These are phyloP conservation scores for Xiphophorus hellerii DNA, from an alignment of 2,113 vertebrate species.

Conservation along the genomic window DNA sequence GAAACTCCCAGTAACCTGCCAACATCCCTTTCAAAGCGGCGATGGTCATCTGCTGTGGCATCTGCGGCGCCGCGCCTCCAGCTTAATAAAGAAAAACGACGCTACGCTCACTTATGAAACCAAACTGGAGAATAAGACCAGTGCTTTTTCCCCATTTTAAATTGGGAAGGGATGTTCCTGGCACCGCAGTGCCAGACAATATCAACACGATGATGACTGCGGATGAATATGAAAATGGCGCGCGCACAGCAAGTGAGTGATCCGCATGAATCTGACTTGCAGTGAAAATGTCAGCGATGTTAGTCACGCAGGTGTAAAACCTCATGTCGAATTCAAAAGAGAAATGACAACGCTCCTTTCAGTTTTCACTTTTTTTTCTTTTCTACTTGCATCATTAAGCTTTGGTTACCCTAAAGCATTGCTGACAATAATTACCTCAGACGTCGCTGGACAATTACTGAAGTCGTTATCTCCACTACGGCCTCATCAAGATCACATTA, in stretches of 20 bases:
- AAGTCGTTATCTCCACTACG: constrained; percentile 34
- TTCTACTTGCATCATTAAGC: constrained; percentile 28
- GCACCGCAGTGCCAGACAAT: constrained; percentile 7
- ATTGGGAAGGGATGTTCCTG: constrained; percentile 28
- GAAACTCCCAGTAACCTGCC: constrained; percentile 55
- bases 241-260: background rate
- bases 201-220: constrained; percentile 16
- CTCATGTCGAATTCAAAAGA: background rate
- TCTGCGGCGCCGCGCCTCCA: constrained; percentile 60
- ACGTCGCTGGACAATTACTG: constrained; percentile 34
- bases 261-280: background rate
- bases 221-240: constrained; percentile 6
- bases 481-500: constrained; percentile 49
- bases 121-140: constrained; percentile 39
- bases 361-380: background rate
- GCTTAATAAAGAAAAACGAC: constrained; percentile 55
- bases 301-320: background rate
- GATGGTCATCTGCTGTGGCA: constrained; percentile 64
- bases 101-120: constrained; percentile 52
- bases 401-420: constrained; percentile 37
- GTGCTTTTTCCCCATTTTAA: constrained; percentile 34
- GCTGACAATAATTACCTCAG: constrained; percentile 8
- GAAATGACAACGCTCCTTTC: background rate
- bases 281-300: too few species aligned
- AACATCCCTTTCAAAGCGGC: constrained; percentile 52